Evolutionary conservation across 2,113 vertebrate species (phyloP), one percentile per base, ranked within the genome.

Genomic region (Nerophis ophidion): DNA sequence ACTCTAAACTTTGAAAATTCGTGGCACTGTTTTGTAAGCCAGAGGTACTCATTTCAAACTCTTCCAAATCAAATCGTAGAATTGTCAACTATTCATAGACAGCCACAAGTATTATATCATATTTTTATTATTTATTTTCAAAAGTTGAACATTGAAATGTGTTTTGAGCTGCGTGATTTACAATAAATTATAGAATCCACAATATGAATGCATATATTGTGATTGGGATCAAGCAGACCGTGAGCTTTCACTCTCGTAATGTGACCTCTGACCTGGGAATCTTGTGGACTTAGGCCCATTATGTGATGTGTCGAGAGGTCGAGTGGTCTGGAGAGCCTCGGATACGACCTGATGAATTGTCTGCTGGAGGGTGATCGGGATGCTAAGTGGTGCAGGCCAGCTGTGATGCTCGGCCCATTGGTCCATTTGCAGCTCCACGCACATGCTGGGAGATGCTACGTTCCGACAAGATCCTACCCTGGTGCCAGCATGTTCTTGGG

Each of bases 361-460:
- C 33, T 44, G 68, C 67, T 70, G 50, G 42, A 73, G n/a, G 64
- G 67, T 75, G 72, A 60, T 62, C 63, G 51, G 68, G 75, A 65
- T 63, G 74, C 82, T 88, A 89, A 89, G 79, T 90, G 83, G 70
- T 75, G 79, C 75, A 71, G 72, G 66, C 87, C 75, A 75, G 81
- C 87, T 88, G 86, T 86, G 86, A 71, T 44, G 87, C 64, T 81
- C 59, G 52, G 57, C 83, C 65, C 86, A 71, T 35, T 9, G 67
- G 86, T 86, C 84, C 85, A 89, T 90, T 90, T 89, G 73, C 74
- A 79, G 61, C 33, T 56, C 46, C 60, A 38, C 60, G 57, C 57
- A 52, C 84, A 76, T 17, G 71, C 81, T 73, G 84, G 42, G 77
- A 74, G 60, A 75, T 66, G 71, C 70, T 77, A 61, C 68, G 72